Conservation (phyloP, 2,113 vertebrate genomes). For the Anseranas semipalmata region DNA sequence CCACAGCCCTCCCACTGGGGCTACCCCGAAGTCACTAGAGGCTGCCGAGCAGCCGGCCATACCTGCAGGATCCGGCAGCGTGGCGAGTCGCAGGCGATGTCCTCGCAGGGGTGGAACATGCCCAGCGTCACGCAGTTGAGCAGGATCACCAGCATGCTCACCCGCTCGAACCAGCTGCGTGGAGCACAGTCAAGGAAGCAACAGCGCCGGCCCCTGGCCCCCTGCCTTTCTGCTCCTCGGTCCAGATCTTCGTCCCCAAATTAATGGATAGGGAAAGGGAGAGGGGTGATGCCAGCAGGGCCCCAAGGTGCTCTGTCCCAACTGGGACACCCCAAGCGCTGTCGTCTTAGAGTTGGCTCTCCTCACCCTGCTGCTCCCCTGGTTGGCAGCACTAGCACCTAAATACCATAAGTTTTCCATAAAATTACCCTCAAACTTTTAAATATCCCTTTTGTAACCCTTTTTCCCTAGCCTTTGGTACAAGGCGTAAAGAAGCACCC, state of each 20-base stretch:
- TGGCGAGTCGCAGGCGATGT: constrained; percentile 89
- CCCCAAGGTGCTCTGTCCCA: neutral
- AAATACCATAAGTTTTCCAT: neutral
- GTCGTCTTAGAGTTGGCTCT: neutral
- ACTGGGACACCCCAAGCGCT: neutral
- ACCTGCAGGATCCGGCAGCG: constrained; percentile 95
- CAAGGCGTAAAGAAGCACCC: neutral
- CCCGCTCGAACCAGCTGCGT: constrained; percentile 94
- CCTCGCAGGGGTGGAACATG: constrained; percentile 98
- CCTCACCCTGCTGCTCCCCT: neutral
- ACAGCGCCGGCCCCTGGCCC: neutral
- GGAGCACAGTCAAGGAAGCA: constrained; percentile 83
- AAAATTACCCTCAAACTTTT: neutral
- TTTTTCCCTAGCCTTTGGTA: neutral
- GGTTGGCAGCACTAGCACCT: neutral
- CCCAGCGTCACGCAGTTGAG: constrained; percentile 98
- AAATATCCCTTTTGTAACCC: neutral
- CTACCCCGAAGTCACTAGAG: rapidly evolving
- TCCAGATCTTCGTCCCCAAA: neutral
- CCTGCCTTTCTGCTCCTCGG: neutral
- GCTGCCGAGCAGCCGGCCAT: rapidly evolving
- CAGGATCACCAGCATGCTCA: constrained; percentile 98
- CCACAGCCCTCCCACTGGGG: neutral
- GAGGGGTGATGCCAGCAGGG: neutral
- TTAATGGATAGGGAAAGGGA: neutral